Percentiles rank a stretch among this genome's conserved stretches.
Evolutionary conservation across 2,797 vertebrate genomes (phyloP).

Genomic region (Arctocebus calabarensis): DNA sequence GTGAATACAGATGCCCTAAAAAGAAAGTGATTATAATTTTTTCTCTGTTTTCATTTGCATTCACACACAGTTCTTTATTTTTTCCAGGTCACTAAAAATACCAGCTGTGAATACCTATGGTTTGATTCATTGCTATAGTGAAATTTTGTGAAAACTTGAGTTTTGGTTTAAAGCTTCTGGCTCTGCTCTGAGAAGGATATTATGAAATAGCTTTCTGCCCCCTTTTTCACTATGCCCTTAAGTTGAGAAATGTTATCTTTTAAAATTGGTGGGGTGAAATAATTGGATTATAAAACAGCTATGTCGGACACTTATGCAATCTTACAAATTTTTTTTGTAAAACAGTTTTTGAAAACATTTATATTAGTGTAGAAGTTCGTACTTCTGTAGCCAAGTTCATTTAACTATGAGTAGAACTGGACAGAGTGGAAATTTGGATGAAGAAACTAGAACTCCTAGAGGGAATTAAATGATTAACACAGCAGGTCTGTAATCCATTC

Average conservation of each 20-base stretch:
- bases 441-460: not conserved
- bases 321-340: not conserved
- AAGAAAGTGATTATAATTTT: not conserved
- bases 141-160: not conserved
- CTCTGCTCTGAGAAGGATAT: not conserved
- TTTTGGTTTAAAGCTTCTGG: slow-evolving; percentile 49
- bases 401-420: not conserved
- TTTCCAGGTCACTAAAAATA: not conserved
- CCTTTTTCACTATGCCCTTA: not conserved
- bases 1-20: slow-evolving; percentile 32
- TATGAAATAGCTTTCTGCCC: not conserved
- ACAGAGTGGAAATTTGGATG: not conserved
- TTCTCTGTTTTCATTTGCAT: not conserved
- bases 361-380: not conserved
- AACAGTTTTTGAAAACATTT: not conserved
- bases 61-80: not conserved
- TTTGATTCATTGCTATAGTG: not conserved
- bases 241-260: not conserved
- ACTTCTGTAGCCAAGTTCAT: not conserved
- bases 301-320: not conserved
- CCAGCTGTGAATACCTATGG: not conserved
- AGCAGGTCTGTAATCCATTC: not conserved
- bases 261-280: not conserved
- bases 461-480: not conserved
- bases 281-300: not conserved